phyloP scores from a whole-genome alignment of 1,140 invertebrate genomes.

The Apis dorsata region DNA sequence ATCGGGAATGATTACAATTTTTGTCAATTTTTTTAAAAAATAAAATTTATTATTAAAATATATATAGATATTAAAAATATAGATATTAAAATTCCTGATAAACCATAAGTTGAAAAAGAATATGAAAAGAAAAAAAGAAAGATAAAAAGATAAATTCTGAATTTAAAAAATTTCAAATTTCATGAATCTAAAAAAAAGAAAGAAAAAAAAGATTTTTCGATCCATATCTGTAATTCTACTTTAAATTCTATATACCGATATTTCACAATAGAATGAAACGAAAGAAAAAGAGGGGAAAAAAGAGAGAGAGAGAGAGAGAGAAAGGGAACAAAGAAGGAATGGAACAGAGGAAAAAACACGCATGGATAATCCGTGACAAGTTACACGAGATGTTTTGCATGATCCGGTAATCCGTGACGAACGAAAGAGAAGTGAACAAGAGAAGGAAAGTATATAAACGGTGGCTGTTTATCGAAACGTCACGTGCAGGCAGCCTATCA shows the following conservation, averaged over 20 bases:
- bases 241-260: background rate
- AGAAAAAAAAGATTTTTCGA: too few species aligned
- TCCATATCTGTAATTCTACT: background rate
- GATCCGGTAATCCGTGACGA: conserved; percentile 53
- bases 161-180: too few species aligned
- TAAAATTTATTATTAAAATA: too few species aligned
- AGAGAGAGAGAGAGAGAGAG: background rate
- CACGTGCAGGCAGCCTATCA: conserved; percentile 69
- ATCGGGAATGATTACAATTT: background rate
- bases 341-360: background rate
- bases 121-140: too few species aligned
- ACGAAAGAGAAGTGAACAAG: conserved; percentile 26
- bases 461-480: conserved; percentile 71
- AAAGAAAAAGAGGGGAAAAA: background rate
- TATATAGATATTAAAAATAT: too few species aligned
- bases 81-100: too few species aligned
- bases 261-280: background rate
- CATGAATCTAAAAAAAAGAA: too few species aligned
- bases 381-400: conserved; percentile 50
- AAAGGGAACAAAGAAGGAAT: too few species aligned
- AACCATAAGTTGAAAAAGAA: too few species aligned
- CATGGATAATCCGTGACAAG: conserved; percentile 49
- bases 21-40: background rate
- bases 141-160: too few species aligned
- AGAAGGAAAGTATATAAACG: conserved; percentile 63